Evolutionary conservation across 2,113 vertebrate species (phyloP).

Genomic region (Variabilichromis moorii): DNA sequence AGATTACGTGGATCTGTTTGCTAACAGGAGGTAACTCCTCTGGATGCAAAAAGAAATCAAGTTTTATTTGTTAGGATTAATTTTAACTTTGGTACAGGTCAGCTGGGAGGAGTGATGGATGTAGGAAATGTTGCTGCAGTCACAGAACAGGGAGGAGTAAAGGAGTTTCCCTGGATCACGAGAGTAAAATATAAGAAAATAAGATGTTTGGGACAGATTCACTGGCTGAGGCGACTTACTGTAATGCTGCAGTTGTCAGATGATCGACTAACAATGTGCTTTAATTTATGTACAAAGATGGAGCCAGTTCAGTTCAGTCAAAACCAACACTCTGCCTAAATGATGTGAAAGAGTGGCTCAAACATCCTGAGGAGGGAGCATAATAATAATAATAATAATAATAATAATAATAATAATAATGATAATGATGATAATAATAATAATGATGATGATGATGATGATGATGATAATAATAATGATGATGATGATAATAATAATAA

Average conservation of each 20-base stretch:
- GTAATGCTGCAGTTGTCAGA: neutral
- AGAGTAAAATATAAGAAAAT: neutral
- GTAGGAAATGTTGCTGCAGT: neutral
- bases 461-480: accelerated
- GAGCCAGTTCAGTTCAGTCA: neutral
- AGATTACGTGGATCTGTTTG: neutral
- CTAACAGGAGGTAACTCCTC: neutral
- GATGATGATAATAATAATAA: accelerated
- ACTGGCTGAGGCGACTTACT: neutral
- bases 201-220: neutral
- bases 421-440: accelerated
- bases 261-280: neutral
- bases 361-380: neutral
- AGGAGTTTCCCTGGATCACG: neutral
- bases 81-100: neutral
- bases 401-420: too few species aligned
- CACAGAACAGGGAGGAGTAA: neutral
- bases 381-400: neutral
- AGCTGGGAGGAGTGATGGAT: neutral
- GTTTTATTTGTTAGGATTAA: neutral
- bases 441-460: accelerated
- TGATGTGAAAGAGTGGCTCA: neutral
- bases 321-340: neutral
- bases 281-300: neutral
- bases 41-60: neutral